Evolutionary conservation across 1,140 invertebrate species (phyloP).

Genomic region (Drosophila eugracilis): DNA sequence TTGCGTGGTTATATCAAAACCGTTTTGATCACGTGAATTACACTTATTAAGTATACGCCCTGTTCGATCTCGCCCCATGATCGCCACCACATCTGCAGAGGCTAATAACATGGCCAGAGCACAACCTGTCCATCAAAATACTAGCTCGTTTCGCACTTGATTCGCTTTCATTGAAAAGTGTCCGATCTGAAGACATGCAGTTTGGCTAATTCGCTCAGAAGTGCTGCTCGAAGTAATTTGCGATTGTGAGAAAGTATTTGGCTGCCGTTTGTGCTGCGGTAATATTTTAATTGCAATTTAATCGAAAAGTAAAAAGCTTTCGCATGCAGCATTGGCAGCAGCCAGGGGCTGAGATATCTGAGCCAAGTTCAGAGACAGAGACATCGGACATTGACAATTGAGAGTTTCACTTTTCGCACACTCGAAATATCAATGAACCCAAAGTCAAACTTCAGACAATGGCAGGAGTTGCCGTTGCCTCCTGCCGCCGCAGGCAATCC

Average conservation of each 20-base stretch:
- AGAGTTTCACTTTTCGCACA: constrained; percentile 54
- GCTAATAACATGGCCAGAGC: constrained; percentile 46
- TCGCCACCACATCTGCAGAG: constrained; percentile 43
- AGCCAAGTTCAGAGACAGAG: constrained; percentile 54
- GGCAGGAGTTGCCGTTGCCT: constrained; percentile 51
- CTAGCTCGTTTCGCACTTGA: constrained; percentile 61
- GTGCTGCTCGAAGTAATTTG: constrained; percentile 78
- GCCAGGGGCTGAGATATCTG: constrained; percentile 61
- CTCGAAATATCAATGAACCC: constrained; percentile 58
- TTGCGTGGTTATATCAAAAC: constrained; percentile 2
- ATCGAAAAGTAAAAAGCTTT: constrained; percentile 76
- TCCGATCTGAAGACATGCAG: constrained; percentile 60
- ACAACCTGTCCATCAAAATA: constrained; percentile 62
- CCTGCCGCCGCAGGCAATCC: constrained; percentile 32
- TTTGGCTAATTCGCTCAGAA: constrained; percentile 76
- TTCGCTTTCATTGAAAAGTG: constrained; percentile 75
- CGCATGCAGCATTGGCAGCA: constrained; percentile 26
- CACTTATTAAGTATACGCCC: constrained; percentile 47
- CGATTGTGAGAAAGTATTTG: constrained; percentile 75
- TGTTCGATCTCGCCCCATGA: constrained; percentile 44
- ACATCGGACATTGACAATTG: constrained; percentile 44
- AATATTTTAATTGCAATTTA: constrained; percentile 80
- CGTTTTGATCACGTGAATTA: constrained; percentile 35
- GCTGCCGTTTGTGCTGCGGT: constrained; percentile 37
- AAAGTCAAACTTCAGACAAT: constrained; percentile 49